Percentiles rank a stretch among this genome's conserved stretches.
Conservation (phyloP, 2,113 vertebrate species). For the Piprites chloris region DNA sequence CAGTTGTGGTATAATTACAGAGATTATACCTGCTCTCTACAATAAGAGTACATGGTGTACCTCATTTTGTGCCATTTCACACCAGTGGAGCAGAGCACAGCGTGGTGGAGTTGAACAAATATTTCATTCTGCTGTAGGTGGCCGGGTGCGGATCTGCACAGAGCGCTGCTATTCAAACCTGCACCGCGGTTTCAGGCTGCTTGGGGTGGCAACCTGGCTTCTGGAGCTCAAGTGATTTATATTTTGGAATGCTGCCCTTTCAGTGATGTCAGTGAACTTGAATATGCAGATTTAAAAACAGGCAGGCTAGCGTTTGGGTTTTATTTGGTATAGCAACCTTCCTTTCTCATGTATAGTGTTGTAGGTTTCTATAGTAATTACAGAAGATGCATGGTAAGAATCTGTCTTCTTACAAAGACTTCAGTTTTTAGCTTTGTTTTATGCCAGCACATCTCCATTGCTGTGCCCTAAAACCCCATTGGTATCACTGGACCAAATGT, state of each 20-base stretch:
- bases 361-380: not conserved
- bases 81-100: not conserved
- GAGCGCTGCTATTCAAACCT: not conserved
- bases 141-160: not conserved
- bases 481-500: not conserved
- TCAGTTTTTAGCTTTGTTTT: not conserved
- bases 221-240: not conserved
- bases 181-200: not conserved
- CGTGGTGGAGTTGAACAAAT: not conserved
- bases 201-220: not conserved
- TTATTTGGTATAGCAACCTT: not conserved
- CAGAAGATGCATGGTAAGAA: not conserved
- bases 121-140: not conserved
- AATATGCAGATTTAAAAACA: not conserved
- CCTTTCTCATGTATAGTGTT: not conserved
- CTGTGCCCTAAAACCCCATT: not conserved
- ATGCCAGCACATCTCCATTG: not conserved
- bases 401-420: not conserved
- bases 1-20: not conserved
- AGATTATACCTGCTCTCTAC: not conserved
- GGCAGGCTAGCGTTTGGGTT: not conserved
- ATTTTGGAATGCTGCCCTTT: not conserved
- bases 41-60: not conserved
- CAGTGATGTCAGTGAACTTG: not conserved
- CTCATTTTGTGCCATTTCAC: not conserved